Base-by-base conservation (phyloP, 92 coral and sea anemone species). In the Desmophyllum pertusum region DNA sequence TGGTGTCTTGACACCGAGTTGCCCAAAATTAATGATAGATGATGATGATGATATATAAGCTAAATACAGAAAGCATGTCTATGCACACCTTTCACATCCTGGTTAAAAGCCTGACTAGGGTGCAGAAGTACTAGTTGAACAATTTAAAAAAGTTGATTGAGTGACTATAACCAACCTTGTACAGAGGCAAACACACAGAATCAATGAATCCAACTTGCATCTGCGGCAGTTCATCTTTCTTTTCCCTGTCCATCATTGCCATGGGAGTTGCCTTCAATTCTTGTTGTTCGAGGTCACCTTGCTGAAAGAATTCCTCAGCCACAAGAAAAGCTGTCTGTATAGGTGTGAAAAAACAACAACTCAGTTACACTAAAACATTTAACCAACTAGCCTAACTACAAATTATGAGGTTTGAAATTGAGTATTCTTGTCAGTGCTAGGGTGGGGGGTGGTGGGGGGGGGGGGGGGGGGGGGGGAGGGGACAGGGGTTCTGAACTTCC, bases 161-260 rank as follows among this genome's bases (percentile, higher is more conserved):
- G 19, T 70, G 75, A 36, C 8, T 27, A 10, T 10, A 3, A 27
- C 37, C 42, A 72, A 97, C 99, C 98, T 97, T 94, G 77, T 97
- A 97, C 10, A 97, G 88, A 3, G 99, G 99, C 50, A 97, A 74
- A 88, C 99, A 97, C 55, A 97, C 96, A 21, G 95, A 89, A 75
- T 97, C 99, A 15, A 97, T 94, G 71, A 97, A 97, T 37, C 99
- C 99, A 37, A 97, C 92, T 87, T 97, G 99, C 99, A 97, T 97
- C 77, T 94, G 95, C 2, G 99, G 99, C 9, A 97, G 92, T 79
- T 97, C 96, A 88, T 97, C 97, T 76, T 97, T 97, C 89, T 97
- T 97, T 40, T 88, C 91, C 70, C 99, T 86, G 90, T 97, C 99
- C 99, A 97, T 97, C 93, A 96, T 94, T 41, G 98, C 98, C 90